Base-by-base conservation (phyloP, 2,797 vertebrate genomes). In the Chiloscyllium punctatum region DNA sequence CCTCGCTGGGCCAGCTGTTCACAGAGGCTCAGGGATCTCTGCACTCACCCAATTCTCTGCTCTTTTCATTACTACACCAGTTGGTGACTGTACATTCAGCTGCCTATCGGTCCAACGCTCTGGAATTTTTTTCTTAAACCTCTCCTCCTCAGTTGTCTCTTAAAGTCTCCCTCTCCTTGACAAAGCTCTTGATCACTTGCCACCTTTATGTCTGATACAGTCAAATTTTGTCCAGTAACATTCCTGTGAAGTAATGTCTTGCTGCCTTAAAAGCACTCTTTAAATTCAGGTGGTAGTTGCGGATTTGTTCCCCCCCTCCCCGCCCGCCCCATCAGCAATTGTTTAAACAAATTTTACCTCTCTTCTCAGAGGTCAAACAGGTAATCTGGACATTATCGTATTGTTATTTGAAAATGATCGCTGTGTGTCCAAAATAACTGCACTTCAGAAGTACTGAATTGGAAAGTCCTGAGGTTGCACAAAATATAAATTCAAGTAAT, bases 1-100 rank as follows among this genome's bases (percentile, higher is more conserved):
- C 97, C 92, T 97, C 97, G 0, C 92, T 96, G 37, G 96, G 96
- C 7, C 97, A 98, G 30, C 96, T 97, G 0, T 99, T 98, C 97
- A 97, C 98, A 0, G 33, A 57, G 0, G 4, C 53, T 90, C 53
- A 2, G 27, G 16, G 51, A 57, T 33, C 53, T 62, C 27, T 30
- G 86, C 25, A 13, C 8, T n/a, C 11, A 11, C 62, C 87, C 87
- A 18, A 16, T 16, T 53, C 87, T 90, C 9, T 27, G 15, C 11
- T 5, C 33, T 33, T 90, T 33, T 90, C 3, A 33, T 6, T 15
- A 0, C 25, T 88, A 4, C 27, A 53, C 18, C 51, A 79, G 7
- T 48, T 42, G 79, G 79, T 21, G 37, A 5, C 37, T 21, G 4
- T 48, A 42, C 18, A 1, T 84, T 84, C 79, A 48, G 37, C 30